phyloP scores from a whole-genome alignment of 2,797 vertebrate genomes.

The Rhadinocentrus ornatus region DNA sequence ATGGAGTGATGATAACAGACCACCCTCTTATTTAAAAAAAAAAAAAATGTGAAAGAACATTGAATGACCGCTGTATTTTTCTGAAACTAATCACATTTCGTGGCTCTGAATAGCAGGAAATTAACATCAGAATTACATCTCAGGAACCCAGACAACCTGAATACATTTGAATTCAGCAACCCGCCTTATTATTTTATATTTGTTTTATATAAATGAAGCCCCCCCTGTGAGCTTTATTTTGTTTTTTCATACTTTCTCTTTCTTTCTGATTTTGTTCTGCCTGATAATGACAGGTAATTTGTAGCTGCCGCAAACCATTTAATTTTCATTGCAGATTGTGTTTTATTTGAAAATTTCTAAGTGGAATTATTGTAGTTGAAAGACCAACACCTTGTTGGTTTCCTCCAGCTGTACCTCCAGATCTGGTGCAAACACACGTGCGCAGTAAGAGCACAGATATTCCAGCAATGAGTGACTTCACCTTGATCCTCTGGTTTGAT shows the following conservation, averaged over 20 bases:
- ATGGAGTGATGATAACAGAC: slow-evolving; percentile 11
- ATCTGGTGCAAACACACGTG: not conserved
- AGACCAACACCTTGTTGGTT: not conserved
- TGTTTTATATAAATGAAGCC: slow-evolving; percentile 65
- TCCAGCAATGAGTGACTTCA: slow-evolving; percentile 42
- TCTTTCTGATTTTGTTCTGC: slow-evolving; percentile 41
- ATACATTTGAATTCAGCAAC: slow-evolving; percentile 42
- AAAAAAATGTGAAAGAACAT: slow-evolving; percentile 18
- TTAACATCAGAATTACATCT: slow-evolving; percentile 58
- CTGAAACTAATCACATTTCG: slow-evolving; percentile 39
- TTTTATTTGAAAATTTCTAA: slow-evolving; percentile 14
- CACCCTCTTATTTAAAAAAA: slow-evolving; percentile 34
- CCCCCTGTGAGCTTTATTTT: slow-evolving; percentile 37
- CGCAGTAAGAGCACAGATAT: slow-evolving; percentile 16
- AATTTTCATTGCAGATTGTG: not conserved
- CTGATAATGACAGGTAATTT: slow-evolving; percentile 31
- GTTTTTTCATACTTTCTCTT: slow-evolving; percentile 51
- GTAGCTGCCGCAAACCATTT: slow-evolving; percentile 7
- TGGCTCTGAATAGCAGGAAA: slow-evolving; percentile 35
- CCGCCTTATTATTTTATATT: too few relatives aligned
- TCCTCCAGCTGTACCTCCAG: not conserved
- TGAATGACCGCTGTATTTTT: slow-evolving; percentile 13
- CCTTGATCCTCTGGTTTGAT: slow-evolving; percentile 66
- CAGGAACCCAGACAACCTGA: slow-evolving; percentile 30
- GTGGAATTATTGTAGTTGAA: slow-evolving; percentile 22